Conservation (phyloP, 1,140 invertebrate species). For the Tenebrio molitor region DNA sequence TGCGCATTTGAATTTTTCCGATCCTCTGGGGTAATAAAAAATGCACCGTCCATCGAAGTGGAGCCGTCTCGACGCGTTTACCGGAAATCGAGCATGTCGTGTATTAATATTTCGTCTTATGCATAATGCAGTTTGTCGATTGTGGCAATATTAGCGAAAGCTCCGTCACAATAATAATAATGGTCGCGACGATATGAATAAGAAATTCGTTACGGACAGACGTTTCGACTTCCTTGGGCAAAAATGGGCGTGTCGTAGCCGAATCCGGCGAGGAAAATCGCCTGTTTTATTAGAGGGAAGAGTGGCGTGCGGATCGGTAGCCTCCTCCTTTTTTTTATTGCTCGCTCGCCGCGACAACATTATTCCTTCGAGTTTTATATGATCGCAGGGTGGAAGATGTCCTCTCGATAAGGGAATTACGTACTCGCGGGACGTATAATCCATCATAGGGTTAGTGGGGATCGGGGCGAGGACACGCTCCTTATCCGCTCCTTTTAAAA, state of each 20-base stretch:
- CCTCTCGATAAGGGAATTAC: slow-evolving; percentile 35
- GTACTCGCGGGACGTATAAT: slow-evolving; percentile 27
- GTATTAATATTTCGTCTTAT: slow-evolving; percentile 19
- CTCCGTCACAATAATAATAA: too few species aligned
- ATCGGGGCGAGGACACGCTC: slow-evolving; percentile 9
- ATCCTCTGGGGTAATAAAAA: slow-evolving; percentile 10
- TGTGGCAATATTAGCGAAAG: slow-evolving; percentile 13
- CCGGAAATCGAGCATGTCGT: slow-evolving; percentile 11
- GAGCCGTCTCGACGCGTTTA: background rate
- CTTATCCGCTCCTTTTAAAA: slow-evolving; percentile 14
- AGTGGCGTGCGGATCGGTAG: background rate
- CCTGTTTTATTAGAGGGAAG: slow-evolving; percentile 19
- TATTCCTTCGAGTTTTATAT: slow-evolving; percentile 18
- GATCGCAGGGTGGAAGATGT: slow-evolving; percentile 15
- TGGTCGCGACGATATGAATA: too few species aligned
- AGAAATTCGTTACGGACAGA: too few species aligned
- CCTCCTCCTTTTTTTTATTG: background rate
- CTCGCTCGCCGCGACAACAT: slow-evolving; percentile 3
- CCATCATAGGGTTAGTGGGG: slow-evolving; percentile 1
- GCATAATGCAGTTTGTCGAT: slow-evolving; percentile 16
- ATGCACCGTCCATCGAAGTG: background rate
- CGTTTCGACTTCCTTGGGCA: background rate
- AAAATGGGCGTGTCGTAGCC: background rate
- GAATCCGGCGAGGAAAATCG: slow-evolving; percentile 14
- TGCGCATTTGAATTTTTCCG: background rate